Conservation (phyloP, 2,888 invertebrate species). For the Dolomedes plantarius region DNA sequence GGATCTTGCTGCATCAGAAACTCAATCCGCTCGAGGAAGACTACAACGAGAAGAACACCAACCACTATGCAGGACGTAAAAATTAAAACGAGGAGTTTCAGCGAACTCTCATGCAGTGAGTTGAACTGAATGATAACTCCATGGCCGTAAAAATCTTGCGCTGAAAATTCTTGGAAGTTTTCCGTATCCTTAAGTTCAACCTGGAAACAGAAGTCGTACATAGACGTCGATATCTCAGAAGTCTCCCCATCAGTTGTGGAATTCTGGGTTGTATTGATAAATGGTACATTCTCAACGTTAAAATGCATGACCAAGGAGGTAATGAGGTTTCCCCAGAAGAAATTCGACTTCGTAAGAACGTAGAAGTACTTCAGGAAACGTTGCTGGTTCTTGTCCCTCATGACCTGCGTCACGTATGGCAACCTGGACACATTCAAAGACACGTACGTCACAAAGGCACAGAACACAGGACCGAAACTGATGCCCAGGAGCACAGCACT, state of each 20-base stretch:
- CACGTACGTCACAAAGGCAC: slow-evolving; percentile 64
- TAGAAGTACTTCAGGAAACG: slow-evolving; percentile 68
- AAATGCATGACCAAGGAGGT: slow-evolving; percentile 53
- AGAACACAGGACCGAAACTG: slow-evolving; percentile 52
- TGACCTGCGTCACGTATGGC: slow-evolving; percentile 54
- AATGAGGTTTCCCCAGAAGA: slow-evolving; percentile 62
- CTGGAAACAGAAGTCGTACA: not conserved
- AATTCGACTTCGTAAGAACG: slow-evolving; percentile 52
- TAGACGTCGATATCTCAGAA: not conserved
- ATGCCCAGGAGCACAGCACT: slow-evolving; percentile 55
- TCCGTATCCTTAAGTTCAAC: not conserved
- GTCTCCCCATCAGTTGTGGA: not conserved
- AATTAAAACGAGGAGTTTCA: slow-evolving; percentile 50
- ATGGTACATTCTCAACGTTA: not conserved
- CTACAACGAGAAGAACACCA: slow-evolving; percentile 25
- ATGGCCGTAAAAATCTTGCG: not conserved
- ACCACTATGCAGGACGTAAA: slow-evolving; percentile 25
- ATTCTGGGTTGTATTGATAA: not conserved
- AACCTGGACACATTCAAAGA: slow-evolving; percentile 61
- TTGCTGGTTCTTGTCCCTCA: slow-evolving; percentile 63
- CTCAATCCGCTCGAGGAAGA: slow-evolving; percentile 67
- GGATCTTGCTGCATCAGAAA: slow-evolving; percentile 71
- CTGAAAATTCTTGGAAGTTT: not conserved
- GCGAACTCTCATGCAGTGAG: not conserved
- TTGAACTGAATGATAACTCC: not conserved